Evolutionary conservation across 2,113 vertebrate genomes (phyloP).

Genomic region (Lanius ludovicianus): DNA sequence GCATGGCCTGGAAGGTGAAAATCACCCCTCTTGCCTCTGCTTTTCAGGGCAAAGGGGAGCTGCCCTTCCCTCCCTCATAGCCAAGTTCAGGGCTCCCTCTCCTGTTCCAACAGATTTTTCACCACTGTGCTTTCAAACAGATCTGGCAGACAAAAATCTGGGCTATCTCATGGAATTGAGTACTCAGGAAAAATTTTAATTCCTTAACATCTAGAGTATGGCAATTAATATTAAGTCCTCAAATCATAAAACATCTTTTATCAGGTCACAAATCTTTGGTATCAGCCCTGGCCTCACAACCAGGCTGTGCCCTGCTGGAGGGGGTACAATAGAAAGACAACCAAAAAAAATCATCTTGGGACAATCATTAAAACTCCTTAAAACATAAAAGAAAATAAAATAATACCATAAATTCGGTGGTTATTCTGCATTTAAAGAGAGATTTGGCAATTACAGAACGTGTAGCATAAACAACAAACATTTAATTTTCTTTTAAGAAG

Average conservation of each 20-base stretch:
- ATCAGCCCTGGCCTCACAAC: rapidly evolving
- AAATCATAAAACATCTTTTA: not conserved
- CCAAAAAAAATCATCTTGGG: not conserved
- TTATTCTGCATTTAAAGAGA: not conserved
- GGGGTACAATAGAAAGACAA: not conserved
- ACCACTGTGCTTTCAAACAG: not conserved
- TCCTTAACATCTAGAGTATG: not conserved
- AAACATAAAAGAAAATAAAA: not conserved
- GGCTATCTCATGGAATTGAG: not conserved
- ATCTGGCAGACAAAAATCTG: not conserved
- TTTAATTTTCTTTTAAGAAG: not conserved
- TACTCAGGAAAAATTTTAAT: not conserved
- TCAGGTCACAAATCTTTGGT: not conserved
- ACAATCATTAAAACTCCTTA: not conserved
- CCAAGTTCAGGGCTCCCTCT: constrained; percentile 39
- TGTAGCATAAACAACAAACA: rapidly evolving
- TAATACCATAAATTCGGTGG: rapidly evolving
- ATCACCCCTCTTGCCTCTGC: no score
- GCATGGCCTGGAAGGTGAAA: not conserved
- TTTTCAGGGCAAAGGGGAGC: not conserved
- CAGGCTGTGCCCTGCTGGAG: no score
- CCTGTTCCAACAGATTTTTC: not conserved
- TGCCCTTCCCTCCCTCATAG: not conserved
- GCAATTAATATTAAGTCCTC: not conserved
- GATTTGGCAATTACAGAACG: not conserved